These are phyloP conservation scores for Setophaga petechia DNA, from an alignment of 2,113 vertebrate genomes.

Conservation along the genomic window DNA sequence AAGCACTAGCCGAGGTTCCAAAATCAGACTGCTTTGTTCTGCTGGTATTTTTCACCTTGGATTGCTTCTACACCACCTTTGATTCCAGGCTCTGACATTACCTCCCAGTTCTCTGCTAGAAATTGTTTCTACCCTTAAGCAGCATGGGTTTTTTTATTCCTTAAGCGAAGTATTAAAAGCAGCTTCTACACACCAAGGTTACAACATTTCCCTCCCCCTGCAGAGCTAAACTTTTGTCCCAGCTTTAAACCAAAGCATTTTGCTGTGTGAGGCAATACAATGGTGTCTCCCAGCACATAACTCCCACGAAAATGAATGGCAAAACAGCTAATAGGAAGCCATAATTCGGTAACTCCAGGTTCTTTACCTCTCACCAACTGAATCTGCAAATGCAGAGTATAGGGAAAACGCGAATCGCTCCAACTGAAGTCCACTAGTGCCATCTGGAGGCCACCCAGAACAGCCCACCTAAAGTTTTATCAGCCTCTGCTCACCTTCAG, in stretches of 20 bases:
- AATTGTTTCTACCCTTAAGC: not conserved
- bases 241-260: not conserved
- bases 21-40: not conserved
- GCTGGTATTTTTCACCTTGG: not conserved
- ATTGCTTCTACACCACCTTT: not conserved
- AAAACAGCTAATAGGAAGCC: not conserved
- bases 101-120: not conserved
- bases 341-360: not conserved
- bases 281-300: not conserved
- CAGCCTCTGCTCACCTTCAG: not conserved
- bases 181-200: not conserved
- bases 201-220: not conserved
- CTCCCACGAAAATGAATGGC: not conserved
- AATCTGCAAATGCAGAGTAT: not conserved
- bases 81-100: not conserved
- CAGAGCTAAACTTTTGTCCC: not conserved
- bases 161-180: not conserved
- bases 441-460: constrained; percentile 36
- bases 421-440: not conserved
- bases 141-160: rapidly evolving
- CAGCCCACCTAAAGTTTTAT: not conserved
- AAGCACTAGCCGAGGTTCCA: not conserved
- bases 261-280: not conserved
- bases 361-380: not conserved
- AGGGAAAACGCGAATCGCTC: not conserved